These are phyloP conservation scores for Anastrepha ludens DNA, from an alignment of 1,140 invertebrate species.

Conservation along the genomic window DNA sequence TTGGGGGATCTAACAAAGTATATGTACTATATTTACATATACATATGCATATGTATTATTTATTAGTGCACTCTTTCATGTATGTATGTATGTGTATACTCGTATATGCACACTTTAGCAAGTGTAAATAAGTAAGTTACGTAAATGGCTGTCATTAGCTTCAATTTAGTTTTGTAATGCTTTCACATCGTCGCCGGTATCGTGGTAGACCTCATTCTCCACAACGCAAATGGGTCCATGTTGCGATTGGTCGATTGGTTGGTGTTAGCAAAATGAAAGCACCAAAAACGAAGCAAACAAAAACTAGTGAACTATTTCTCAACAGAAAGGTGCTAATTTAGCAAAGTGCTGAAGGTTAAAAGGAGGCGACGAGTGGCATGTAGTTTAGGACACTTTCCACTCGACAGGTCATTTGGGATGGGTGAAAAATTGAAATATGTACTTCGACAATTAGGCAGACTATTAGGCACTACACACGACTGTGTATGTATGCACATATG, in stretches of 20 bases:
- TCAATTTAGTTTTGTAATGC: conserved; percentile 43
- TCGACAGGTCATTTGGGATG: neutral
- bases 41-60: neutral
- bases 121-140: conserved; percentile 52
- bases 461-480: neutral
- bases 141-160: conserved; percentile 50
- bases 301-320: conserved; percentile 42
- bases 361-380: neutral
- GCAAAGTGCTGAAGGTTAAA: conserved; percentile 46
- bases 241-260: neutral
- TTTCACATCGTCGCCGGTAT: conserved; percentile 28
- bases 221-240: conserved; percentile 32
- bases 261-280: conserved; percentile 5
- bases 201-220: conserved; percentile 45
- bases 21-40: neutral
- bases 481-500: neutral
- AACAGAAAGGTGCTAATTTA: conserved; percentile 48
- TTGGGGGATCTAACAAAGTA: no score
- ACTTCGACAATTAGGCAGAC: conserved; percentile 41
- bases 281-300: conserved; percentile 13
- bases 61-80: neutral
- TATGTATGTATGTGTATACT: neutral
- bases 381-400: conserved; percentile 10
- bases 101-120: neutral
- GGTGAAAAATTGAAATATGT: conserved; percentile 24